phyloP scores from a whole-genome alignment of 1,140 invertebrate genomes.

The Euwallacea similis region DNA sequence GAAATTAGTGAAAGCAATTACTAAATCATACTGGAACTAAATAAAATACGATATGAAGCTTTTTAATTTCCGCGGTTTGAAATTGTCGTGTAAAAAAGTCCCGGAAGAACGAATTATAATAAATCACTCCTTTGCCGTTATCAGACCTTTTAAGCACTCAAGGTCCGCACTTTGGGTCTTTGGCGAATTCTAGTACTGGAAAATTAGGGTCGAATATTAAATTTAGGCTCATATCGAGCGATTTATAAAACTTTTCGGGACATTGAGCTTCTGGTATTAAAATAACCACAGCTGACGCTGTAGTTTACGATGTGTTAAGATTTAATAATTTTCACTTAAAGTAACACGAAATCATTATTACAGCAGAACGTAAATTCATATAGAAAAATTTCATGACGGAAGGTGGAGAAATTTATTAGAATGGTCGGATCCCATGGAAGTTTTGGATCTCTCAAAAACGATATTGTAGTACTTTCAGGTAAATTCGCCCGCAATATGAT shows the following conservation, averaged over 20 bases:
- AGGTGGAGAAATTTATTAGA: no score
- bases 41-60: not conserved
- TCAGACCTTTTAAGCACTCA: conserved; percentile 19
- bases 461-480: no score
- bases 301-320: not conserved
- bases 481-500: no score
- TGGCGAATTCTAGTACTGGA: conserved; percentile 14
- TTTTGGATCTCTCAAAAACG: no score
- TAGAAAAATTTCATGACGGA: no score
- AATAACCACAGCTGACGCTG: conserved; percentile 11
- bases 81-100: conserved; percentile 13
- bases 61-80: not conserved
- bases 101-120: conserved; percentile 1
- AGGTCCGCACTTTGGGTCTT: conserved; percentile 13
- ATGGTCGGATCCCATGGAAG: no score
- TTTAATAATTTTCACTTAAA: not conserved
- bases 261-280: conserved; percentile 10
- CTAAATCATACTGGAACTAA: not conserved
- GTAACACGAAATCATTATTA: no score
- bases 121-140: conserved; percentile 19
- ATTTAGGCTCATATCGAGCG: conserved; percentile 6
- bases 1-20: not conserved
- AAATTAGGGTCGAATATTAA: conserved; percentile 25
- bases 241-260: conserved; percentile 21
- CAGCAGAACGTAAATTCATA: no score